phyloP scores from a whole-genome alignment of 2,797 vertebrate genomes.

The Xerus rutilus region DNA sequence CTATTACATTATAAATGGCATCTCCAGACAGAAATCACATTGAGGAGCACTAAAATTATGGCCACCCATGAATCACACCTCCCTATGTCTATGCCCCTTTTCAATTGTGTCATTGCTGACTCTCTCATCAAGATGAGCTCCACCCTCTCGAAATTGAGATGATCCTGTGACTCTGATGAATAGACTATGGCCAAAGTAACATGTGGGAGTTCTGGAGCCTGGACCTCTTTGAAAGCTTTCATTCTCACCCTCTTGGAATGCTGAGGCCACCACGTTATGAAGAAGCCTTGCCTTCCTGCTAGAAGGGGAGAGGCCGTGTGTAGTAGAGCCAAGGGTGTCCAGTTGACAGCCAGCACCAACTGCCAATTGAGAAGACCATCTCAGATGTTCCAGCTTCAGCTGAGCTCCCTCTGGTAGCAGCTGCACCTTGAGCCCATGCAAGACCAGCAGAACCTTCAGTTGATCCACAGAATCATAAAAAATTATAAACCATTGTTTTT shows the following conservation, averaged over 20 bases:
- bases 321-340: neutral
- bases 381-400: neutral
- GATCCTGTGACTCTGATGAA: slow-evolving; percentile 5
- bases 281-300: neutral
- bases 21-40: neutral
- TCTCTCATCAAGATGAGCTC: slow-evolving; percentile 1
- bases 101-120: neutral
- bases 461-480: neutral
- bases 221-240: neutral
- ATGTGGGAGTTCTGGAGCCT: neutral
- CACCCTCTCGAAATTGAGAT: neutral
- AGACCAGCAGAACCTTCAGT: neutral
- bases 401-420: neutral
- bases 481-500: neutral
- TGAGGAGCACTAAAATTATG: neutral
- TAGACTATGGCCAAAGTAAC: neutral
- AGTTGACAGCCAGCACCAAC: neutral
- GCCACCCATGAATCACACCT: neutral
- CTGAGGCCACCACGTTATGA: neutral
- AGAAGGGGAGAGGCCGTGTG: neutral
- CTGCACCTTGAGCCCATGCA: neutral
- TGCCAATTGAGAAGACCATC: neutral
- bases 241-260: neutral
- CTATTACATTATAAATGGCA: neutral
- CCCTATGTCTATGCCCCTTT: neutral